Conservation (phyloP, 2,113 vertebrate species). For the Heliornis fulica region DNA sequence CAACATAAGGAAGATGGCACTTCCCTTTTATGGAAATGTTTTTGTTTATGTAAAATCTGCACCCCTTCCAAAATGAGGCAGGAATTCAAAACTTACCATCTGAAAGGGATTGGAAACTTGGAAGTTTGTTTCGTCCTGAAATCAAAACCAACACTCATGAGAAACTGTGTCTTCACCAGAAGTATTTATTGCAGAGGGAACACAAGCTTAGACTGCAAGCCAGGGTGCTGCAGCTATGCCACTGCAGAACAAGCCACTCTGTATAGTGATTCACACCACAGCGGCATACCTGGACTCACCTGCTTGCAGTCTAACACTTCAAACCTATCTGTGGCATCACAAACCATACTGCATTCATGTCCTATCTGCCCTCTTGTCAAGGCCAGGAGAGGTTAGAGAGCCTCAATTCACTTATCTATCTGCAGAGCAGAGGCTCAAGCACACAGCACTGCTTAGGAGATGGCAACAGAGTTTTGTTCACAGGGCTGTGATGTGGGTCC, state of each 20-base stretch:
- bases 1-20: background rate
- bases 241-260: background rate
- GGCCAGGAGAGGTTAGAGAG: background rate
- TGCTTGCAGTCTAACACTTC: background rate
- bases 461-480: background rate
- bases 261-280: background rate
- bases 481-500: background rate
- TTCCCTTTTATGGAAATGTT: background rate
- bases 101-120: constrained; percentile 82
- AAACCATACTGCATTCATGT: background rate
- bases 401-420: background rate
- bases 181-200: background rate
- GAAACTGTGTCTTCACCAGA: background rate
- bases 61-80: background rate
- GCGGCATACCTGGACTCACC: background rate
- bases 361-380: background rate
- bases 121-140: constrained; percentile 82
- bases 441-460: background rate
- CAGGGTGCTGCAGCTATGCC: background rate
- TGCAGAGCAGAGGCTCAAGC: background rate
- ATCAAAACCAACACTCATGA: constrained; percentile 13
- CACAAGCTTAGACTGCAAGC: background rate
- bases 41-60: background rate
- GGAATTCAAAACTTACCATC: constrained; percentile 78
- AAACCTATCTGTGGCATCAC: background rate